Conservation (phyloP, 1,140 invertebrate species). For the Rhysida immarginata region DNA sequence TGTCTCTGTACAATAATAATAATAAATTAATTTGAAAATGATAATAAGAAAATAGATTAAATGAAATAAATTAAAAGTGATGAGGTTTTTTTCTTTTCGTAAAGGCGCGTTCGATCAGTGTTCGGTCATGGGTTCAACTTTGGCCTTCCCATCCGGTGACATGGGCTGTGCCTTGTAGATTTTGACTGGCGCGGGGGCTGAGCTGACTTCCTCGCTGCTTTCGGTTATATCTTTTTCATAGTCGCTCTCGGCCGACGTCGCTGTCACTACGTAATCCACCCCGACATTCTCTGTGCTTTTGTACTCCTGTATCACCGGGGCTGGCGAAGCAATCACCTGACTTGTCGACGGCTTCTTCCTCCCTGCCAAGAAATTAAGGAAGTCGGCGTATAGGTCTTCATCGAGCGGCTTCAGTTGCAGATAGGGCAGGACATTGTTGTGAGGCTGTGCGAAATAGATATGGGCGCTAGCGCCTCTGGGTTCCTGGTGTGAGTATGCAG, state of each 20-base stretch:
- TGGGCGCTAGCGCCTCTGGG: neutral
- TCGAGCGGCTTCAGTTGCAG: neutral
- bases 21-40: no score
- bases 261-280: neutral
- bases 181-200: neutral
- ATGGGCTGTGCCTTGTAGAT: conserved; percentile 2
- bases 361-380: neutral
- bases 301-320: neutral
- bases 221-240: neutral
- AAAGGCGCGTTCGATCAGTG: no score
- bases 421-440: neutral
- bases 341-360: neutral
- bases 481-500: neutral
- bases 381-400: neutral
- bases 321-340: neutral
- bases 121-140: no score
- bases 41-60: no score
- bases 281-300: neutral
- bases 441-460: neutral
- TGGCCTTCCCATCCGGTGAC: neutral
- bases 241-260: neutral
- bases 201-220: neutral
- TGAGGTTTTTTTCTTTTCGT: no score
- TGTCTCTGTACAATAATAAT: no score
- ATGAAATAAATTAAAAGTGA: no score